phyloP scores from a whole-genome alignment of 2,888 invertebrate species.

The Drosophila multiciliata region DNA sequence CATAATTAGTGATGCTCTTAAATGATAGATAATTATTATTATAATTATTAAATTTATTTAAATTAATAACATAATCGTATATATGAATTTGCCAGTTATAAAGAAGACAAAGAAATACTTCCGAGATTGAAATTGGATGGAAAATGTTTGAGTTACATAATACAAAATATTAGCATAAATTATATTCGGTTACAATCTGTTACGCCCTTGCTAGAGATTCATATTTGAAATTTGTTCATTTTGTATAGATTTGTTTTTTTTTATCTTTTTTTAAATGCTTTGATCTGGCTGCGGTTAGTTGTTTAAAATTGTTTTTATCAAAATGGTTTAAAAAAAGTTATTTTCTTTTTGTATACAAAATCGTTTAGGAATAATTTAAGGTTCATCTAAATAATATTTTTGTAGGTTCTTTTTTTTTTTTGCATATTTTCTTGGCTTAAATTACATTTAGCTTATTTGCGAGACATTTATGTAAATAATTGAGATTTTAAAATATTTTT shows the following conservation, averaged over 20 bases:
- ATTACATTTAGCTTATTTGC: slow-evolving; percentile 77
- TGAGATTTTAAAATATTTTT: slow-evolving; percentile 73
- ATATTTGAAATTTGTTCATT: background rate
- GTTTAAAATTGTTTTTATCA: slow-evolving; percentile 30
- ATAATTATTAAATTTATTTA: slow-evolving; percentile 38
- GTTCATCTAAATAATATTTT: slow-evolving; percentile 58
- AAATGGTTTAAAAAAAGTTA: slow-evolving; percentile 42
- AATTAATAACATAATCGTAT: slow-evolving; percentile 55
- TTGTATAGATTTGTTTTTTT: background rate
- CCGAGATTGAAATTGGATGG: slow-evolving; percentile 52
- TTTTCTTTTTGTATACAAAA: slow-evolving; percentile 45
- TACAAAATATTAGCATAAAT: slow-evolving; percentile 46
- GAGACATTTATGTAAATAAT: slow-evolving; percentile 82
- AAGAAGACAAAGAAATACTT: slow-evolving; percentile 26
- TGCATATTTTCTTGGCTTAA: slow-evolving; percentile 61
- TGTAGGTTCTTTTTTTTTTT: slow-evolving; percentile 31
- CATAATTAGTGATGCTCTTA: slow-evolving; percentile 72
- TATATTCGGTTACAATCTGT: slow-evolving; percentile 58
- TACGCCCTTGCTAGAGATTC: slow-evolving; percentile 41
- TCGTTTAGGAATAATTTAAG: slow-evolving; percentile 56
- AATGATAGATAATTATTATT: slow-evolving; percentile 55
- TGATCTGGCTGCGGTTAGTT: slow-evolving; percentile 60
- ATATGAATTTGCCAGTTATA: slow-evolving; percentile 45
- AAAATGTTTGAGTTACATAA: slow-evolving; percentile 41
- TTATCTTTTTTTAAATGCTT: slow-evolving; percentile 59